phyloP scores from a whole-genome alignment of 2,113 vertebrate species.

The Microtus oregoni region DNA sequence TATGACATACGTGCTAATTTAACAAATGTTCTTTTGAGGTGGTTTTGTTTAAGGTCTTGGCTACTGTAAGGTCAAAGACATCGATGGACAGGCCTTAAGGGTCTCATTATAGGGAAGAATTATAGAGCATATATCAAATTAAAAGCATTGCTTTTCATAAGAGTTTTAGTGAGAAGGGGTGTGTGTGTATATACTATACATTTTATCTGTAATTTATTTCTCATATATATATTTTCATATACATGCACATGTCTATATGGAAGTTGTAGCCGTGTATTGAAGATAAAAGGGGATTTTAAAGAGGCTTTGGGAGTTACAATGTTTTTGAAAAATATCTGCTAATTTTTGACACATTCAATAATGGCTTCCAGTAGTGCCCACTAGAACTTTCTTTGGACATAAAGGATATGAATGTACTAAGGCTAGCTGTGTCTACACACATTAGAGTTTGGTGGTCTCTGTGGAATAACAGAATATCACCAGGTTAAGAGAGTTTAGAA shows the following conservation, averaged over 20 bases:
- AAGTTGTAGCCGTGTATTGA: not conserved
- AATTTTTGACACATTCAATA: not conserved
- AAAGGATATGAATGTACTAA: not conserved
- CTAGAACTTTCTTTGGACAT: not conserved
- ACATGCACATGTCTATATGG: not conserved
- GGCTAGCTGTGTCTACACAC: not conserved
- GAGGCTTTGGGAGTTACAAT: conserved; percentile 4
- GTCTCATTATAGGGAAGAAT: not conserved
- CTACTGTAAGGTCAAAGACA: conserved; percentile 12
- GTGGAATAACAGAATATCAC: conserved; percentile 34
- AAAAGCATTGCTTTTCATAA: not conserved
- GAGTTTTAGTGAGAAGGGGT: not conserved
- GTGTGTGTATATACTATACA: not conserved
- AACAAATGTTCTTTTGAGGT: conserved; percentile 21
- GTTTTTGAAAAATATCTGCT: not conserved
- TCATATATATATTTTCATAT: not conserved
- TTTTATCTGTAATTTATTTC: not conserved
- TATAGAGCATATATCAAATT: not conserved
- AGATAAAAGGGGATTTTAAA: not conserved
- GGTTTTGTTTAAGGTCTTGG: not conserved
- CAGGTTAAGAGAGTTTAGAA: conserved; percentile 1
- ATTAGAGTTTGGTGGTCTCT: conserved; percentile 1
- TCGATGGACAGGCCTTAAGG: not conserved
- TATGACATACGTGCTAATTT: not conserved
- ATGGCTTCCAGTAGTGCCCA: not conserved